A percentile compares a stretch with the other conserved stretches of the same genome.
These are phyloP conservation scores for Lacanobia wlatinum DNA, from an alignment of 2,888 invertebrate species.

Conservation along the genomic window DNA sequence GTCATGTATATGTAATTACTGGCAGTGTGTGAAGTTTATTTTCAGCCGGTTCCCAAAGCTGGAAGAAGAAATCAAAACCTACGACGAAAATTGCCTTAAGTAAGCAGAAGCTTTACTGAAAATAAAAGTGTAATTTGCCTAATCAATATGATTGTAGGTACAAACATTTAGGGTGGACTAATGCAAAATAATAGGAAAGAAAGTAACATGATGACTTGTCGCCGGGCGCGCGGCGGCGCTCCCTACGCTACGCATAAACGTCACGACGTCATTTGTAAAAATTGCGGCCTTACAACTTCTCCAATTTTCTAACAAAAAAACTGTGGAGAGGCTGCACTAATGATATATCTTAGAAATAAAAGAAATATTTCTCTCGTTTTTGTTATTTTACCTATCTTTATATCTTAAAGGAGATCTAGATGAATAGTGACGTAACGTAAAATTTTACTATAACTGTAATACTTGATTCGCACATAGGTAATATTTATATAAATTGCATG, in stretches of 20 bases:
- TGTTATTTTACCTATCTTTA: too few species aligned
- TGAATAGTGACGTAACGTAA: too few species aligned
- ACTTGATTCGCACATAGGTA: too few species aligned
- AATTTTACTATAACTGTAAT: too few species aligned
- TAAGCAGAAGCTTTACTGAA: slow-evolving; percentile 42
- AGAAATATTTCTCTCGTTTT: too few species aligned
- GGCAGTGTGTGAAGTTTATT: neutral
- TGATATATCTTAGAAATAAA: too few species aligned
- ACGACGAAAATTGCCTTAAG: slow-evolving; percentile 22
- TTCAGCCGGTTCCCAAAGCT: neutral
- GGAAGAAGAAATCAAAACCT: neutral
- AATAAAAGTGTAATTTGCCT: slow-evolving; percentile 69
- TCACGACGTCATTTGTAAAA: slow-evolving; percentile 91
- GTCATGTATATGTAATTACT: too few species aligned
- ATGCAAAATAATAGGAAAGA: slow-evolving; percentile 88
- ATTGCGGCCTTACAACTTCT: slow-evolving; percentile 89
- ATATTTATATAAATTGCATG: too few species aligned
- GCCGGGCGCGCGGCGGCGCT: slow-evolving; percentile 81
- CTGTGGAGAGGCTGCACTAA: slow-evolving; percentile 66
- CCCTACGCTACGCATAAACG: slow-evolving; percentile 89
- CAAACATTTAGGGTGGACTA: slow-evolving; percentile 81
- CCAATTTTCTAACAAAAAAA: slow-evolving; percentile 82
- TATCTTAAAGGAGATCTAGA: too few species aligned
- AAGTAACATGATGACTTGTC: slow-evolving; percentile 90
- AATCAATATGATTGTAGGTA: slow-evolving; percentile 76